These are phyloP conservation scores for Sceloporus tristichus DNA, from an alignment of 2,113 vertebrate species.

Conservation along the genomic window DNA sequence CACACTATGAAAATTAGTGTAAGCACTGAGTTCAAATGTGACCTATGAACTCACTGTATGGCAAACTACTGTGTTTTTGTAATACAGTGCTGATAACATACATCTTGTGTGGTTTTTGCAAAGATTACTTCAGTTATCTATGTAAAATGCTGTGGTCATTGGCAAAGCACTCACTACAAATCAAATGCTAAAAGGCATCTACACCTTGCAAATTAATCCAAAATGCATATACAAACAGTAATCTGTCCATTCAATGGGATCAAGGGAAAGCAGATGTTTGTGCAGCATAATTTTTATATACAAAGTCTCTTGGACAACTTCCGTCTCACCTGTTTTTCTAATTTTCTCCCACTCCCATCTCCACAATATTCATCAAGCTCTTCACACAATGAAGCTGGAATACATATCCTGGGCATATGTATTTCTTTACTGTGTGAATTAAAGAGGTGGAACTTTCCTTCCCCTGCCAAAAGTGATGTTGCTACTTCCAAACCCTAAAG, in stretches of 20 bases:
- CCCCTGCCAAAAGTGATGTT: conserved; percentile 20
- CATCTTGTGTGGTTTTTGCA: neutral
- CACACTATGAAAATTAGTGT: no score
- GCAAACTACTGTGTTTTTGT: neutral
- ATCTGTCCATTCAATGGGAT: neutral
- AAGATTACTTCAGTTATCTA: neutral
- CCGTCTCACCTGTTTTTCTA: conserved; percentile 9
- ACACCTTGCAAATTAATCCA: neutral
- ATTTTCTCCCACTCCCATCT: neutral
- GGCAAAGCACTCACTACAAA: neutral
- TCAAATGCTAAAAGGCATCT: no score
- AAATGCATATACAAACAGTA: neutral
- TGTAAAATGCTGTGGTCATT: neutral
- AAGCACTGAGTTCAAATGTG: neutral
- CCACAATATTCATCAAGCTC: conserved; percentile 2
- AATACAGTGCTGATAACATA: neutral
- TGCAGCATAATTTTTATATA: neutral
- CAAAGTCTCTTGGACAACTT: neutral
- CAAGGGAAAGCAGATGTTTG: neutral
- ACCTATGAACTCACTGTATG: neutral
- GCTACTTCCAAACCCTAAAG: conserved; percentile 14
- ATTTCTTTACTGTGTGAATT: neutral
- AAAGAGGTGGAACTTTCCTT: neutral
- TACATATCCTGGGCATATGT: conserved; percentile 7
- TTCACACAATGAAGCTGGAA: conserved; percentile 22